Percentiles rank a stretch among this genome's conserved stretches.
phyloP scores from a whole-genome alignment of 2,888 invertebrate species.

The Amphipoea lucens region DNA sequence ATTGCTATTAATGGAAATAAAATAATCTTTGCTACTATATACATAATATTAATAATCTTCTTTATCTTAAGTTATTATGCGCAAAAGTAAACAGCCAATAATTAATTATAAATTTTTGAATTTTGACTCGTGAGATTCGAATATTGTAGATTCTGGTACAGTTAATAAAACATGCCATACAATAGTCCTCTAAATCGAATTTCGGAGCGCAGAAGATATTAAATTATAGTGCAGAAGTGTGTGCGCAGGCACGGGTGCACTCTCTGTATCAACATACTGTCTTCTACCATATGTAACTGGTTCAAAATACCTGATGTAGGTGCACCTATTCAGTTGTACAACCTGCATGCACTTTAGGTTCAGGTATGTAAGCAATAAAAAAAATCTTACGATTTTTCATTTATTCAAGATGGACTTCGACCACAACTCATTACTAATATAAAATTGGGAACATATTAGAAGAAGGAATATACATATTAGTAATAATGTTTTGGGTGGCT shows the following conservation, averaged over 20 bases:
- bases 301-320: neutral
- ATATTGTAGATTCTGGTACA: neutral
- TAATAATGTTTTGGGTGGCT: neutral
- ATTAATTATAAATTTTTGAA: neutral
- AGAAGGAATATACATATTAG: too few relatives aligned
- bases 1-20: slow-evolving; percentile 24
- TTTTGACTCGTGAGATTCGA: neutral
- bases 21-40: neutral
- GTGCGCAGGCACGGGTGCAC: too few relatives aligned
- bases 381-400: neutral
- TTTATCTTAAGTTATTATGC: slow-evolving; percentile 13
- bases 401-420: neutral
- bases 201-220: too few relatives aligned
- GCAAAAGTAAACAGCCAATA: neutral
- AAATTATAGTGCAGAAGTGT: too few relatives aligned
- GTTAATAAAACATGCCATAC: neutral
- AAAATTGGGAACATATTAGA: neutral
- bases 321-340: neutral
- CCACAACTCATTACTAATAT: too few relatives aligned
- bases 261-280: too few relatives aligned
- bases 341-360: neutral
- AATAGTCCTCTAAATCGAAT: too few relatives aligned
- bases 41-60: neutral
- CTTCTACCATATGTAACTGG: neutral
- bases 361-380: neutral